These are phyloP conservation scores for Drosophila nikananu DNA, from an alignment of 1,140 invertebrate species.

Conservation along the genomic window DNA sequence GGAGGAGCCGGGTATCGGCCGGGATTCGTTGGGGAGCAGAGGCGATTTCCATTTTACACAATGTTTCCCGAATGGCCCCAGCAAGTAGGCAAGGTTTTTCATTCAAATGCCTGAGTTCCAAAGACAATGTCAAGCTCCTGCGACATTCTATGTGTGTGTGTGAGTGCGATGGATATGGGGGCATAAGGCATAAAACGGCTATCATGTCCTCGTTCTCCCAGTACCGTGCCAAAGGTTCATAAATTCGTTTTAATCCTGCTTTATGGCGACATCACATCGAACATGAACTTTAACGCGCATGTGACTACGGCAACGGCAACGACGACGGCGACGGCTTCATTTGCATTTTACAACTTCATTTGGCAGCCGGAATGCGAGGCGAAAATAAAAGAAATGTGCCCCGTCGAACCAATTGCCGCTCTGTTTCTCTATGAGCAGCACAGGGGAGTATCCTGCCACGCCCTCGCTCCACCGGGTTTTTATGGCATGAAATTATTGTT, in stretches of 20 bases:
- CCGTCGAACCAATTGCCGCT: slow-evolving; percentile 63
- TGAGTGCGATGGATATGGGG: slow-evolving; percentile 15
- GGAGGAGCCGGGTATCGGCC: neutral
- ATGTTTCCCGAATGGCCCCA: slow-evolving; percentile 23
- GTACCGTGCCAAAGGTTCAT: slow-evolving; percentile 81
- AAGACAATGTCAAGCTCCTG: slow-evolving; percentile 56
- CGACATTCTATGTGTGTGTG: slow-evolving; percentile 40
- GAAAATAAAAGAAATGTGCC: slow-evolving; percentile 70
- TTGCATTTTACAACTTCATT: slow-evolving; percentile 84
- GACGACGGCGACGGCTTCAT: slow-evolving; percentile 63
- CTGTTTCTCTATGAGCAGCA: slow-evolving; percentile 16
- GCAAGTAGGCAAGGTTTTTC: slow-evolving; percentile 57
- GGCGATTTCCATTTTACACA: slow-evolving; percentile 41
- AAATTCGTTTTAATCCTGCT: slow-evolving; percentile 83
- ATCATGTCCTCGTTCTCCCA: slow-evolving; percentile 58
- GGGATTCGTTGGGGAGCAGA: slow-evolving; percentile 10
- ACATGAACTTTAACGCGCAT: slow-evolving; percentile 82
- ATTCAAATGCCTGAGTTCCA: slow-evolving; percentile 58
- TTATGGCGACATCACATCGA: slow-evolving; percentile 83
- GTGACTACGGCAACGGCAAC: slow-evolving; percentile 30
- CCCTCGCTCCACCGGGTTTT: neutral
- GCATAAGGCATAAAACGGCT: slow-evolving; percentile 53
- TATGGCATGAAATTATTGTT: slow-evolving; percentile 65
- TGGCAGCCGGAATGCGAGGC: slow-evolving; percentile 59
- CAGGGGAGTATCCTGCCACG: slow-evolving; percentile 6